These are phyloP conservation scores for Ophion ventricosus DNA, from an alignment of 2,888 invertebrate genomes.

Conservation along the genomic window DNA sequence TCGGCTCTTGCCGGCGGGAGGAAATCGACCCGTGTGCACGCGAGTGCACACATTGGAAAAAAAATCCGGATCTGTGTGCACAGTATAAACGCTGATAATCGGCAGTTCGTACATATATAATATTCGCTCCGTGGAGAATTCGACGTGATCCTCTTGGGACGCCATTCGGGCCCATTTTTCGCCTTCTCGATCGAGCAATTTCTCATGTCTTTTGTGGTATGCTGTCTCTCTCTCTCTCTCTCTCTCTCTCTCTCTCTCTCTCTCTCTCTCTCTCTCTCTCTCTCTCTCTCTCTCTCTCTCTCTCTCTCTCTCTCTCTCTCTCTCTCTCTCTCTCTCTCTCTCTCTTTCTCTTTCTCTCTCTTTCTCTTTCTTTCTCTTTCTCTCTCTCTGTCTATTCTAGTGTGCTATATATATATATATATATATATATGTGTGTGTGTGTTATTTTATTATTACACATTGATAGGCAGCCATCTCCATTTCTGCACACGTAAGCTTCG, in stretches of 20 bases:
- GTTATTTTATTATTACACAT: background rate
- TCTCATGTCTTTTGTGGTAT: conserved; percentile 57
- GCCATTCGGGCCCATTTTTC: conserved; percentile 65
- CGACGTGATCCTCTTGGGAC: conserved; percentile 67
- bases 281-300: too few species aligned
- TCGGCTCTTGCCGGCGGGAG: conserved; percentile 1
- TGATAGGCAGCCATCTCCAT: conserved; percentile 19
- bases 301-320: too few species aligned
- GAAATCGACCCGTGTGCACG: conserved; percentile 5
- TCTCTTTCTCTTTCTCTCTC: too few species aligned
- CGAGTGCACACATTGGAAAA: conserved; percentile 19
- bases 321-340: too few species aligned
- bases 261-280: too few species aligned
- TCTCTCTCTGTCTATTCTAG: too few species aligned
- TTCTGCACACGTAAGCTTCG: background rate
- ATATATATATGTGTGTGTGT: too few species aligned
- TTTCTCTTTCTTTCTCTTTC: too few species aligned
- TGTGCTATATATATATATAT: too few species aligned
- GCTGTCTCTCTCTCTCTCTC: conserved; percentile 11
- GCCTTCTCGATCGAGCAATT: conserved; percentile 65
- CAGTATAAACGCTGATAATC: conserved; percentile 64
- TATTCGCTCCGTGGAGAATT: conserved; percentile 52
- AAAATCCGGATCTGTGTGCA: conserved; percentile 47
- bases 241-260: too few species aligned
- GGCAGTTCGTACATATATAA: conserved; percentile 35